These are phyloP conservation scores for Neodiprion lecontei DNA, from an alignment of 1,140 invertebrate species.

Conservation along the genomic window DNA sequence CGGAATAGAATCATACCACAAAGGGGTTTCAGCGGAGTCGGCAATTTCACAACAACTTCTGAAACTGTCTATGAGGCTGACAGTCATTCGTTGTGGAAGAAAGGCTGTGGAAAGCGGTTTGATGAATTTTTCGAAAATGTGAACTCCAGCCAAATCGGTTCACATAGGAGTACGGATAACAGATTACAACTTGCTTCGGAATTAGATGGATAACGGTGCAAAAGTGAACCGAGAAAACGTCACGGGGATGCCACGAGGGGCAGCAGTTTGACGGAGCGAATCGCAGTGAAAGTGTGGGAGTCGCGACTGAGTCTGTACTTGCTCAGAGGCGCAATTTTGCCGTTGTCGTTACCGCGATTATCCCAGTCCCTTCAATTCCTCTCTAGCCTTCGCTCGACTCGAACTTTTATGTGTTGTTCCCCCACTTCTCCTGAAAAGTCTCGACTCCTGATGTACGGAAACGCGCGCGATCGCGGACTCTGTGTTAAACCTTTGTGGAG, in stretches of 20 bases:
- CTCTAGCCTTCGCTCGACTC: not conserved
- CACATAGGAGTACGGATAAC: too few relatives aligned
- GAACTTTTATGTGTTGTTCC: not conserved
- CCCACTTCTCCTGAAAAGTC: not conserved
- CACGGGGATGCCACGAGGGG: not conserved
- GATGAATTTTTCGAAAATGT: too few relatives aligned
- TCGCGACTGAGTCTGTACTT: not conserved
- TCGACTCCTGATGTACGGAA: not conserved
- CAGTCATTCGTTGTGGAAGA: not conserved
- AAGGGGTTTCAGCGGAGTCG: not conserved
- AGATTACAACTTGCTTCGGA: too few relatives aligned
- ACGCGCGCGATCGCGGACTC: not conserved
- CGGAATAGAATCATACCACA: not conserved
- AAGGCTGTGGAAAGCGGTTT: not conserved
- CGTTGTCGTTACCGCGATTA: not conserved
- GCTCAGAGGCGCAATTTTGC: not conserved
- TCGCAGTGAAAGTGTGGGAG: slow-evolving; percentile 2
- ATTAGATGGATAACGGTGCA: too few relatives aligned
- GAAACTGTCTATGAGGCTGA: not conserved
- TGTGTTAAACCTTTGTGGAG: not conserved
- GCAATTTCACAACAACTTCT: not conserved
- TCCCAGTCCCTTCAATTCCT: not conserved
- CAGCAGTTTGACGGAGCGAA: not conserved
- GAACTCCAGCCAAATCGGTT: too few relatives aligned
- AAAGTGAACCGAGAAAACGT: too few relatives aligned